A percentile compares a stretch with the other conserved stretches of the same genome.
These are phyloP conservation scores for Zaprionus capensis DNA, from an alignment of 1,140 invertebrate genomes.

Conservation along the genomic window DNA sequence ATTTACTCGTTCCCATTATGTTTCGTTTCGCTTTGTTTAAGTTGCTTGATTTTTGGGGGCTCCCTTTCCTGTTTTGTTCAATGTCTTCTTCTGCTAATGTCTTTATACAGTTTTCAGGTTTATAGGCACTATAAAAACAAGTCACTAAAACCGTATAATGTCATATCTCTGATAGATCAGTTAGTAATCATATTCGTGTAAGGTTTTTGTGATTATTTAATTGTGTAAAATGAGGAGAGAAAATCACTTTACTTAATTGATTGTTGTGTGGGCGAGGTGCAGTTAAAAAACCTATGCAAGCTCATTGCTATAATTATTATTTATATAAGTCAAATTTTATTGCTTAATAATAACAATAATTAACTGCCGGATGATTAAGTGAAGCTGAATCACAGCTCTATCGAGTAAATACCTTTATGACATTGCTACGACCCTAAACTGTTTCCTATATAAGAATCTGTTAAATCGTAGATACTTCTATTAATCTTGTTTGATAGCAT, in stretches of 20 bases:
- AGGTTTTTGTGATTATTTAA: slow-evolving; percentile 7
- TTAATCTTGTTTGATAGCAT: neutral
- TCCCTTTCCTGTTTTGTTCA: slow-evolving; percentile 6
- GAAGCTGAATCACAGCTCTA: neutral
- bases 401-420: neutral
- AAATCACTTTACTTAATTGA: slow-evolving; percentile 53
- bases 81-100: slow-evolving; percentile 9
- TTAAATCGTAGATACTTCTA: neutral
- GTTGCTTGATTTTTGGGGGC: neutral
- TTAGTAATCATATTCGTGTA: slow-evolving; percentile 3
- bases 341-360: neutral
- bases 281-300: neutral
- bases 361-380: neutral
- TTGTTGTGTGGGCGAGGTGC: slow-evolving; percentile 16
- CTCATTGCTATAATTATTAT: neutral
- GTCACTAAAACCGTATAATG: neutral
- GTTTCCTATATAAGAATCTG: neutral
- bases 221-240: neutral
- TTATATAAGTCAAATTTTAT: slow-evolving; percentile 4
- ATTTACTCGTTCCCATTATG: slow-evolving; percentile 22
- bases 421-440: neutral
- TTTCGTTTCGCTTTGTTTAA: slow-evolving; percentile 17
- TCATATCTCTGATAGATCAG: neutral
- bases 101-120: slow-evolving; percentile 24
- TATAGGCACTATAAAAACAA: neutral